Evolutionary conservation across 2,797 vertebrate species (phyloP), one percentile per base, ranked within the genome.

Genomic region (Anas flavirostris): DNA sequence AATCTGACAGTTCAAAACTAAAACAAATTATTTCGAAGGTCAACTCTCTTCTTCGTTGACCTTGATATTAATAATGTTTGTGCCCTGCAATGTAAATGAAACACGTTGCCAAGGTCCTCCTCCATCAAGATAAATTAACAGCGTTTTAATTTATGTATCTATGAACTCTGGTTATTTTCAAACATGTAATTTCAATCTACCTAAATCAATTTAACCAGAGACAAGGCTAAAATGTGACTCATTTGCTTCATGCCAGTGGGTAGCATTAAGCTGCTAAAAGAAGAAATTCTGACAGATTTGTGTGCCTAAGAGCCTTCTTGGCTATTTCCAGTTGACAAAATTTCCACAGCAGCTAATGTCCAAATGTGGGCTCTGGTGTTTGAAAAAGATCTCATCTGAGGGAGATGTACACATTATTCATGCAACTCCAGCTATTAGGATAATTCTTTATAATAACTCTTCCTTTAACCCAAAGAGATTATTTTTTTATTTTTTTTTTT

Each of bases 251-350:
- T 96, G 90, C 86, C 76, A 58, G 73, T 94, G 92, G 82, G 91
- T 96, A 90, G 41, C 73, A 55, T 94, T 95, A 93, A 69, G 18
- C 97, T 95, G 93, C 92, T 88, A 26, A 93, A 89, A 62, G 82
- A 94, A 86, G 86, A 90, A 87, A 53, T 91, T 91, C 82, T 96
- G 95, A 88, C 59, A 95, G 82, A 93, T 96, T 97, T 98, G 89
- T 97, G 95, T 98, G 93, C 86, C 62, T 66, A 96, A 96, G 97
- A 97, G 97, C 95, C 92, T 98, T 77, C 31, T 63, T 90, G 97
- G 94, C 95, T 56, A 64, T 97, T 93, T 98, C 93, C 97, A 98
- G 98, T 98, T 98, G 98, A 97, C 97, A 97, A 86, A 93, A 95
- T 92, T 96, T 97, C 97, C 97, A 37, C 72, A 91, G 88, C 58